Percentiles rank a stretch among this genome's conserved stretches.
These are phyloP conservation scores for Orussus abietinus DNA, from an alignment of 1,140 invertebrate species.

Conservation along the genomic window DNA sequence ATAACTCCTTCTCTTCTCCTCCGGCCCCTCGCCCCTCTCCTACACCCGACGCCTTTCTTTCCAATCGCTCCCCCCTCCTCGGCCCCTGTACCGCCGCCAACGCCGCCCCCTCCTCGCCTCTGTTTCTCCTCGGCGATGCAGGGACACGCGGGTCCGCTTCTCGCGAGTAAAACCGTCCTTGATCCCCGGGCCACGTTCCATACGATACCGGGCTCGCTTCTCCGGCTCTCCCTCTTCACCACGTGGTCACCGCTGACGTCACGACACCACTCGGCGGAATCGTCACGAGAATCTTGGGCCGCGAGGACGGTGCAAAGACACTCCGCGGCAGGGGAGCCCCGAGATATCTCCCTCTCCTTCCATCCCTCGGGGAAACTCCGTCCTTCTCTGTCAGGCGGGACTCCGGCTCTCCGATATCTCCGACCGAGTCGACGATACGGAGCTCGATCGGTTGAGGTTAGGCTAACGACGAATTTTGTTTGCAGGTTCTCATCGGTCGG, in stretches of 20 bases:
- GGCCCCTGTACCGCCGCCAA: slow-evolving; percentile 1
- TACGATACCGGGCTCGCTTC: slow-evolving; percentile 31
- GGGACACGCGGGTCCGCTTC: slow-evolving; percentile 32
- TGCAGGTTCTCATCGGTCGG: too few relatives aligned
- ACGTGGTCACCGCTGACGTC: slow-evolving; percentile 47
- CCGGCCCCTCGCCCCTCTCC: background rate
- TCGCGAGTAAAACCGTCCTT: slow-evolving; percentile 50
- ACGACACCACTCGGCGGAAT: slow-evolving; percentile 24
- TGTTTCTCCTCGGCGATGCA: slow-evolving; percentile 19
- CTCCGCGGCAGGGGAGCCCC: too few relatives aligned
- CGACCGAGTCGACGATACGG: too few relatives aligned
- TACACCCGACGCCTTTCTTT: slow-evolving; percentile 19
- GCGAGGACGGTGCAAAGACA: too few relatives aligned
- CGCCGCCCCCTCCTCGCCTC: slow-evolving; percentile 8
- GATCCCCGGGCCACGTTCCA: slow-evolving; percentile 48
- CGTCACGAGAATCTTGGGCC: slow-evolving; percentile 1
- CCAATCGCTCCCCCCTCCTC: slow-evolving; percentile 22
- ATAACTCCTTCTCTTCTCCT: slow-evolving; percentile 22
- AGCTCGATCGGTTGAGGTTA: too few relatives aligned
- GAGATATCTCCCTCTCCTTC: too few relatives aligned
- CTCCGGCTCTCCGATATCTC: too few relatives aligned
- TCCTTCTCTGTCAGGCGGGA: too few relatives aligned
- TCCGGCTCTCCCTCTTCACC: slow-evolving; percentile 33
- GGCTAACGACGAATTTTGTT: too few relatives aligned
- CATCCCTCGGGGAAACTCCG: too few relatives aligned